Evolutionary conservation across 2,888 invertebrate genomes (phyloP).

Genomic region (Minunthozetes semirufus): DNA sequence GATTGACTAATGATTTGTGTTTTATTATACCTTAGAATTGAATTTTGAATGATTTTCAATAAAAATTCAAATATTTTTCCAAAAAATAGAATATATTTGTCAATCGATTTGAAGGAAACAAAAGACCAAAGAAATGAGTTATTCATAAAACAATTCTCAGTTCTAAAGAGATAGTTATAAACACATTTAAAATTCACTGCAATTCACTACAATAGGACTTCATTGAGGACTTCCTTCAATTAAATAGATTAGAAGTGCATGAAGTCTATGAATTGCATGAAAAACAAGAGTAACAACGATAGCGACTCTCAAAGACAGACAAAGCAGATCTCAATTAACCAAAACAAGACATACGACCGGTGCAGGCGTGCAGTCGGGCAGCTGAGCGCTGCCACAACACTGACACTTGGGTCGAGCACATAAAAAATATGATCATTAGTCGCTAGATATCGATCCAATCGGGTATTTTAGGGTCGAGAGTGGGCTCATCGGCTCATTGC

Average conservation of each 20-base stretch:
- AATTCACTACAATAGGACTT: background rate
- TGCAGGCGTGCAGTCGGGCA: conserved; percentile 8
- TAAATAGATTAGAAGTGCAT: conserved; percentile 22
- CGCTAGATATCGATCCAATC: background rate
- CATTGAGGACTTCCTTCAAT: conserved; percentile 27
- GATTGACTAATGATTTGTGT: background rate
- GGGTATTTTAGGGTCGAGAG: background rate
- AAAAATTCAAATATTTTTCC: background rate
- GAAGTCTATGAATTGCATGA: conserved; percentile 1
- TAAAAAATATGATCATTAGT: conserved; percentile 16
- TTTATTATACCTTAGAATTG: background rate
- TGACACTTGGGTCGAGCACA: background rate
- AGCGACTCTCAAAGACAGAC: background rate
- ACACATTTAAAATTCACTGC: background rate
- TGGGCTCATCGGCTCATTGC: background rate
- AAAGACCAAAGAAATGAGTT: background rate
- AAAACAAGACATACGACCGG: conserved; percentile 24
- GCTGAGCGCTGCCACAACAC: background rate
- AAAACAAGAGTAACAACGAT: background rate
- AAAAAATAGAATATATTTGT: background rate
- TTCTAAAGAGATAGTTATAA: conserved; percentile 6
- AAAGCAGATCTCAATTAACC: conserved; percentile 23
- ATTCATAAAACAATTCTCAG: background rate
- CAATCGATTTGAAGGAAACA: background rate
- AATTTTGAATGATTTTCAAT: background rate